These are phyloP conservation scores for Hiodon alosoides DNA, from an alignment of 2,113 vertebrate genomes.

Conservation along the genomic window DNA sequence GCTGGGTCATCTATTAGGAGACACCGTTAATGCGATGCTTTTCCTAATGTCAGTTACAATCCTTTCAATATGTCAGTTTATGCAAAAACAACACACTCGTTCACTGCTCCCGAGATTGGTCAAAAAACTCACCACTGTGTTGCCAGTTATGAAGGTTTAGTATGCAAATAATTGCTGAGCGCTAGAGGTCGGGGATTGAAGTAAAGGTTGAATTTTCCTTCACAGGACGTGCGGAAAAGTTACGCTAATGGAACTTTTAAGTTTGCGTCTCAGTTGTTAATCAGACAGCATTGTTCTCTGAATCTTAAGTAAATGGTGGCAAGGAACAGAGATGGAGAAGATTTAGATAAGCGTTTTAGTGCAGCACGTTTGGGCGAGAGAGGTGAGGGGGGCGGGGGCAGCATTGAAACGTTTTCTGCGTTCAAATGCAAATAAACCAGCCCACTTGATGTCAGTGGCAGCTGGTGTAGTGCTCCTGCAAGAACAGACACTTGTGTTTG, in stretches of 20 bases:
- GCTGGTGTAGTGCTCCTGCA: conserved; percentile 19
- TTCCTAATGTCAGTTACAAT: conserved; percentile 10
- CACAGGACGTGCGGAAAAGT: conserved; percentile 5
- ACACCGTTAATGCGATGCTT: conserved; percentile 25
- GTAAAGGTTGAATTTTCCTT: conserved; percentile 16
- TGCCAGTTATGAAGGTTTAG: neutral
- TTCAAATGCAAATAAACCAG: conserved; percentile 38
- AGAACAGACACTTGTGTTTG: conserved; percentile 25
- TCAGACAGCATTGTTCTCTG: conserved; percentile 19
- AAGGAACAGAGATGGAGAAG: conserved; percentile 12
- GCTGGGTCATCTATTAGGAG: conserved; percentile 33
- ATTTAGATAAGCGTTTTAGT: conserved; percentile 27
- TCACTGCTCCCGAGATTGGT: neutral
- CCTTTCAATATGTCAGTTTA: neutral
- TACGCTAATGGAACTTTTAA: conserved; percentile 23
- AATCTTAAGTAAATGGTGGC: conserved; percentile 28
- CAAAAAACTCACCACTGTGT: neutral
- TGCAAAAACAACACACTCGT: conserved; percentile 17
- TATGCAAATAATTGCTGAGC: neutral
- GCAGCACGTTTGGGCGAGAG: conserved; percentile 19
- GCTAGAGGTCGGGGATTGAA: neutral
- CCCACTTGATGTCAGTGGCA: conserved; percentile 30
- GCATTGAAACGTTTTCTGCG: conserved; percentile 34
- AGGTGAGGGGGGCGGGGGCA: conserved; percentile 6
- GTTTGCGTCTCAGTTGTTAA: conserved; percentile 21